Conservation (phyloP, 2,888 invertebrate species). For the Chymomyza fuscimana region DNA sequence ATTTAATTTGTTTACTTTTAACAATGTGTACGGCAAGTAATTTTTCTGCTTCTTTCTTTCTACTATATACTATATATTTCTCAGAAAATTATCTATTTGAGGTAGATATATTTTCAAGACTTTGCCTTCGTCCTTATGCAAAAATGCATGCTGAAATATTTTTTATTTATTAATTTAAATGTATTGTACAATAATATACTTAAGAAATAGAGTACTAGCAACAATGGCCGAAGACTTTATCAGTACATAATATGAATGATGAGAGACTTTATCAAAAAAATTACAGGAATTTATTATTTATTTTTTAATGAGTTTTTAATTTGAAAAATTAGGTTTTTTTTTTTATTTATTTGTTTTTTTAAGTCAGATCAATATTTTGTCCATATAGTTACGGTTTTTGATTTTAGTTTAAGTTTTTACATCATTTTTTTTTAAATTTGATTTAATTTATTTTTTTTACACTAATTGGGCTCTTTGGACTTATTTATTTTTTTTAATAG, state of each 20-base stretch:
- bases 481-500: too few relatives aligned
- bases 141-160: too few relatives aligned
- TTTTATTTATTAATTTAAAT: too few relatives aligned
- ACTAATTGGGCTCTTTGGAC: too few relatives aligned
- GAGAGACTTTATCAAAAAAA: not conserved
- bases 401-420: not conserved
- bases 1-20: not conserved
- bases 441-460: not conserved
- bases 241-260: too few relatives aligned
- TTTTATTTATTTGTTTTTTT: slow-evolving; percentile 7
- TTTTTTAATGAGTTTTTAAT: not conserved
- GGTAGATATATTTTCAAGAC: not conserved
- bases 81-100: not conserved
- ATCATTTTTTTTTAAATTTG: not conserved
- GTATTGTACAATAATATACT: too few relatives aligned
- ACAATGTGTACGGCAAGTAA: not conserved
- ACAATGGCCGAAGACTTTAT: too few relatives aligned
- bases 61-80: not conserved
- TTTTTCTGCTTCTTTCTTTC: not conserved
- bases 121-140: too few relatives aligned
- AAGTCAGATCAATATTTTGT: not conserved
- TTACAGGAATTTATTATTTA: not conserved
- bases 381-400: too few relatives aligned
- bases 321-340: not conserved
- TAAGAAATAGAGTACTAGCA: too few relatives aligned